These are phyloP conservation scores for Gadus chalcogrammus DNA, from an alignment of 2,113 vertebrate species.

Conservation along the genomic window DNA sequence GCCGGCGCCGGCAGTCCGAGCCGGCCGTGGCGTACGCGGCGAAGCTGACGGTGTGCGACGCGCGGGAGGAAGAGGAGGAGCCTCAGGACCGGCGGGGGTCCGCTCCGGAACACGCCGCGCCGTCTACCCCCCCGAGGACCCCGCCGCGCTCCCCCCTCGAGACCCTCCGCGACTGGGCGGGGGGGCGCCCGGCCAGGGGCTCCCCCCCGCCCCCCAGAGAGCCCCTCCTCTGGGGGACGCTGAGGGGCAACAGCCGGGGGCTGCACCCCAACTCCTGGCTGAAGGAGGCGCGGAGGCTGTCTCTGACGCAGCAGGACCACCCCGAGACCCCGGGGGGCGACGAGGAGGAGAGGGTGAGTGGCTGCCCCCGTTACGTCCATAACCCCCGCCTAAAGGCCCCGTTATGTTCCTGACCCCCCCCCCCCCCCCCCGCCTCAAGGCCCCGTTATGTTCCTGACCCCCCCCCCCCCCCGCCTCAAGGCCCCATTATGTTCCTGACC, in stretches of 20 bases:
- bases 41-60: slow-evolving; percentile 34
- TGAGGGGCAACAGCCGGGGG: slow-evolving; percentile 63
- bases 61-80: slow-evolving; percentile 48
- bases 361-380: too few species aligned
- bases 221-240: slow-evolving; percentile 46
- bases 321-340: slow-evolving; percentile 52
- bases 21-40: slow-evolving; percentile 72
- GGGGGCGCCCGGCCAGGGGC: slow-evolving; percentile 6
- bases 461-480: too few species aligned
- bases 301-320: slow-evolving; percentile 72
- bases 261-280: slow-evolving; percentile 82
- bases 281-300: slow-evolving; percentile 76
- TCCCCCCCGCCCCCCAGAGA: slow-evolving; percentile 59
- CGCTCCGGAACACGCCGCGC: slow-evolving; percentile 77
- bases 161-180: slow-evolving; percentile 49
- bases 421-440: too few species aligned
- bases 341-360: slow-evolving; percentile 14
- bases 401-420: too few species aligned
- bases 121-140: slow-evolving; percentile 72
- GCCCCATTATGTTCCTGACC: too few species aligned
- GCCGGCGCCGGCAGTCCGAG: slow-evolving; percentile 79
- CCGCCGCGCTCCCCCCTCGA: slow-evolving; percentile 80
- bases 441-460: too few species aligned
- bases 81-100: background rate
- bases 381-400: too few species aligned